A percentile compares a stretch with the other conserved stretches of the same genome.
These are phyloP conservation scores for Bergia sp. DNA, from an alignment of 92 coral and sea anemone genomes.

Conservation along the genomic window DNA sequence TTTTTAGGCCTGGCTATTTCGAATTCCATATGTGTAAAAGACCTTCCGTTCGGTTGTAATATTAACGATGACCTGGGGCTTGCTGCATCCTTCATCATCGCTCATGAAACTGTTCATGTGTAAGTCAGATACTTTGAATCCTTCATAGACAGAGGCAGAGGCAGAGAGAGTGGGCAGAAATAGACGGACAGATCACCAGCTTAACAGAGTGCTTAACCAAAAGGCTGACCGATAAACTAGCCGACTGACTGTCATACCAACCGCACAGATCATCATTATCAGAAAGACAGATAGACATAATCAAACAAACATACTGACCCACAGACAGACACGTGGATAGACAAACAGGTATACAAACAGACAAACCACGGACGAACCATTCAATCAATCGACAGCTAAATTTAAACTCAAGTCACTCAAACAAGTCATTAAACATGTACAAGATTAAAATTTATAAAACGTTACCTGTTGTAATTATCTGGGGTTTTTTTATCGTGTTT, in stretches of 20 bases:
- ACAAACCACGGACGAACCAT: background rate
- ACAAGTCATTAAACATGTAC: too few relatives aligned
- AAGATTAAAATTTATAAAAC: too few relatives aligned
- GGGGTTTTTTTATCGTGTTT: too few relatives aligned
- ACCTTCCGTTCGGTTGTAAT: slow-evolving; percentile 31
- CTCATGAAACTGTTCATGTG: slow-evolving; percentile 18
- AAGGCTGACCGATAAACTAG: background rate
- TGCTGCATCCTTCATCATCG: slow-evolving; percentile 14
- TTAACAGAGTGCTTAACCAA: too few relatives aligned
- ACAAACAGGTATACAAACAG: background rate
- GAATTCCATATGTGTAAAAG: background rate
- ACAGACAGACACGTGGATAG: background rate
- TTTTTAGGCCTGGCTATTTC: slow-evolving; percentile 24
- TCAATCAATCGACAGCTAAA: too few relatives aligned
- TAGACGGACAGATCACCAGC: background rate
- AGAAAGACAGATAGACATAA: background rate
- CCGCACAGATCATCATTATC: background rate
- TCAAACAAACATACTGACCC: background rate
- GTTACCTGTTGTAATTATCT: too few relatives aligned
- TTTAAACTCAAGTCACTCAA: too few relatives aligned
- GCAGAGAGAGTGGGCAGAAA: background rate
- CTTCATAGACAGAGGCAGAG: background rate
- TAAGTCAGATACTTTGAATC: background rate
- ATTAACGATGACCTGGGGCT: slow-evolving; percentile 38
- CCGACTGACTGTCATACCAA: background rate